Conservation (phyloP, 2,113 vertebrate species). For the Eonycteris spelaea region DNA sequence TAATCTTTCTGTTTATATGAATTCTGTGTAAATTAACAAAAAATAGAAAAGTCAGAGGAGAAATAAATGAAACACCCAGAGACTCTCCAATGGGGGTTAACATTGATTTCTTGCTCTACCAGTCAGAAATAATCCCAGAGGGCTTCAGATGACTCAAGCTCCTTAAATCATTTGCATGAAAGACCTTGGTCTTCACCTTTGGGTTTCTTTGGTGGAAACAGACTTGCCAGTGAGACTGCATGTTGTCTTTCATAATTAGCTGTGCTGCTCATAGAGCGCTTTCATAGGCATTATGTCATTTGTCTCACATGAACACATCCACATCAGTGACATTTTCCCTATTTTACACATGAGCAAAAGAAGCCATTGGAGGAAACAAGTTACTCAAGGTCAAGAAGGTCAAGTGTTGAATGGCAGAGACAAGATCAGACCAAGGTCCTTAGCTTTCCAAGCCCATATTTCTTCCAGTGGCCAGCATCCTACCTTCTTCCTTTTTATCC, state of each 20-base stretch:
- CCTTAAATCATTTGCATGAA: constrained; percentile 34
- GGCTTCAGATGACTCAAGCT: not conserved
- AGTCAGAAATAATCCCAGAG: constrained; percentile 12
- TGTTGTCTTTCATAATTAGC: constrained; percentile 1
- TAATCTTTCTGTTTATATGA: constrained; percentile 22
- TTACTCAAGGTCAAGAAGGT: constrained; percentile 16
- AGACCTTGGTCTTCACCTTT: not conserved
- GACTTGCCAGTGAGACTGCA: not conserved
- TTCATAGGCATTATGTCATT: constrained; percentile 8
- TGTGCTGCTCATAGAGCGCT: not conserved
- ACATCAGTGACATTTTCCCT: constrained; percentile 53
- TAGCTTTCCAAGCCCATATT: not conserved
- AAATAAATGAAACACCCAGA: not conserved
- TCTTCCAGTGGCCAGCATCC: not conserved
- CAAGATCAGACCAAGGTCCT: not conserved
- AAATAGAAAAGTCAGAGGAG: constrained; percentile 5
- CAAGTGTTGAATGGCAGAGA: not conserved
- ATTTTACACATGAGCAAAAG: constrained; percentile 38
- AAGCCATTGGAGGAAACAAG: not conserved
- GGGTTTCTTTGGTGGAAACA: not conserved
- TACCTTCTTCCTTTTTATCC: constrained; percentile 16
- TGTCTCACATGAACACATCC: not conserved
- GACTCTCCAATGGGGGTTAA: not conserved
- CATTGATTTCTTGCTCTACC: constrained; percentile 11
- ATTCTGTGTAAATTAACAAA: constrained; percentile 4